Evolutionary conservation across 2,797 vertebrate species (phyloP).

Genomic region (Diplodus sargus): DNA sequence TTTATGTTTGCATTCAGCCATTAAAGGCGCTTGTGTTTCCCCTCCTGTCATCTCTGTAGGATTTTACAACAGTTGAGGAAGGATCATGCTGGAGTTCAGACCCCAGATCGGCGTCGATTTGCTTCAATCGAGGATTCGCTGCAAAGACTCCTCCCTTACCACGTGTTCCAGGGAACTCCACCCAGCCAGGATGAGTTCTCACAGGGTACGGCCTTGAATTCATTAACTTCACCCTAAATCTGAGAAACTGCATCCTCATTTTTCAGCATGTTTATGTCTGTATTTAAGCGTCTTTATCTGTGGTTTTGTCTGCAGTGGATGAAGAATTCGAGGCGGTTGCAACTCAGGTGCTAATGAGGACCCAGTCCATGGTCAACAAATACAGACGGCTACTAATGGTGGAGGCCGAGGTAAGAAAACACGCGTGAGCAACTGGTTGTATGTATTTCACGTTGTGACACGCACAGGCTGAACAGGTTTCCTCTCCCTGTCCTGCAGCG

Average conservation of each 20-base stretch:
- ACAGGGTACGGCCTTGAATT: slow-evolving; percentile 83
- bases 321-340: slow-evolving; percentile 94
- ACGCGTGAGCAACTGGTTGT: not conserved
- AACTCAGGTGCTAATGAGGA: slow-evolving; percentile 93
- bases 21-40: not conserved
- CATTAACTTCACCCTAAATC: not conserved
- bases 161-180: slow-evolving; percentile 93
- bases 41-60: slow-evolving; percentile 73
- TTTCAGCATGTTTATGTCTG: not conserved
- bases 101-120: slow-evolving; percentile 88
- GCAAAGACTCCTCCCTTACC: slow-evolving; percentile 93
- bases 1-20: not conserved
- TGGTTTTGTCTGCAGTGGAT: slow-evolving; percentile 76
- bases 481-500: slow-evolving; percentile 80
- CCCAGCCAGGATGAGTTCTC: slow-evolving; percentile 91
- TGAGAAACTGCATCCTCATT: not conserved
- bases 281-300: not conserved
- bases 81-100: slow-evolving; percentile 89
- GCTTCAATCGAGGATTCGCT: slow-evolving; percentile 89
- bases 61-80: slow-evolving; percentile 91
- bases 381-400: slow-evolving; percentile 96
- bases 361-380: slow-evolving; percentile 97
- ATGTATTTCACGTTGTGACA: not conserved
- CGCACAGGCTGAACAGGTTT: slow-evolving; percentile 11
- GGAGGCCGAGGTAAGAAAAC: slow-evolving; percentile 91